A percentile compares a stretch with the other conserved stretches of the same genome.
These are phyloP conservation scores for Damaliscus lunatus DNA, from an alignment of 2,113 vertebrate species.

Conservation along the genomic window DNA sequence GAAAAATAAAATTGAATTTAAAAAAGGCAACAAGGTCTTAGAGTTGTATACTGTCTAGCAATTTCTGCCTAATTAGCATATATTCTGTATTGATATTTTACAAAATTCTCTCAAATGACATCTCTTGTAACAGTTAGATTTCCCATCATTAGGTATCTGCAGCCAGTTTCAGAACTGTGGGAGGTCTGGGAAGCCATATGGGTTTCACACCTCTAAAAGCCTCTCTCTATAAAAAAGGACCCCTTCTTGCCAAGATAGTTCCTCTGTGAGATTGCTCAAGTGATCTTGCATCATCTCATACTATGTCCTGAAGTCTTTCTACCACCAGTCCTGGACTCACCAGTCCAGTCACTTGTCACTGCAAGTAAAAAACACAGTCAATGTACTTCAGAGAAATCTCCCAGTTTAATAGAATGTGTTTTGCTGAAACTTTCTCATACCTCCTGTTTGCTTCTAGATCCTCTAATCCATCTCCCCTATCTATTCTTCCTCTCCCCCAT, in stretches of 20 bases:
- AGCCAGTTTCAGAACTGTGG: not conserved
- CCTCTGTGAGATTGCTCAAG: not conserved
- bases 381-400: not conserved
- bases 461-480: not conserved
- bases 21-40: not conserved
- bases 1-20: not conserved
- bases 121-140: not conserved
- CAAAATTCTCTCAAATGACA: not conserved
- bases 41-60: not conserved
- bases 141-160: not conserved
- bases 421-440: not conserved
- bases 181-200: not conserved
- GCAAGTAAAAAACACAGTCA: not conserved
- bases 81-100: not conserved
- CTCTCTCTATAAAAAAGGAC: not conserved
- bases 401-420: rapidly evolving
- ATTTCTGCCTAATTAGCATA: not conserved
- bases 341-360: rapidly evolving
- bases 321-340: not conserved
- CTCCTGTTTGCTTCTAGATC: not conserved
- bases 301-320: not conserved
- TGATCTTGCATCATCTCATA: not conserved
- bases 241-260: not conserved
- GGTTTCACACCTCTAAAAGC: rapidly evolving
- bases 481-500: not conserved